These are phyloP conservation scores for Tanypteryx hageni DNA, from an alignment of 2,888 invertebrate species.

Conservation along the genomic window DNA sequence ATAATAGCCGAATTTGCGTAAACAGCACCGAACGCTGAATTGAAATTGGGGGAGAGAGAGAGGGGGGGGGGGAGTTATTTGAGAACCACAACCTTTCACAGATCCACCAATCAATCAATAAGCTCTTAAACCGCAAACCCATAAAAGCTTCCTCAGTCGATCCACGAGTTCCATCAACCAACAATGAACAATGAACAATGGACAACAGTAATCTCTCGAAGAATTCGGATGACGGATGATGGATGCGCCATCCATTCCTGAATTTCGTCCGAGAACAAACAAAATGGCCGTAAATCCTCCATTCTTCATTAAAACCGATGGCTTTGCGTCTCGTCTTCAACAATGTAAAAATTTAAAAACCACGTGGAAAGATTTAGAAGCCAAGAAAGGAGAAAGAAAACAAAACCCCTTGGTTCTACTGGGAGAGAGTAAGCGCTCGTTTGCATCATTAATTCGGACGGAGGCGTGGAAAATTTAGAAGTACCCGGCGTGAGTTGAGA, in stretches of 20 bases:
- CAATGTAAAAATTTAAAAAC: background rate
- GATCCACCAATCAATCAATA: constrained; percentile 9
- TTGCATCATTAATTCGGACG: too few relatives aligned
- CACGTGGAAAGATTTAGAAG: too few relatives aligned
- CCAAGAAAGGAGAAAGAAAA: too few relatives aligned
- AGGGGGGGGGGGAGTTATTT: background rate
- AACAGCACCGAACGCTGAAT: constrained; percentile 1
- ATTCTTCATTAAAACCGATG: background rate
- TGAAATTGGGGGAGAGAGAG: background rate
- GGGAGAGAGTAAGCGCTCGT: too few relatives aligned
- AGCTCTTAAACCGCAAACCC: background rate
- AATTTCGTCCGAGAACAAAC: background rate
- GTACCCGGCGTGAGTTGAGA: too few relatives aligned
- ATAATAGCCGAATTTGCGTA: background rate
- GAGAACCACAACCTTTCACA: background rate
- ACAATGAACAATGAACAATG: background rate
- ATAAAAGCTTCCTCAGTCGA: constrained; percentile 17
- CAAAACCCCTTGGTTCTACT: too few relatives aligned
- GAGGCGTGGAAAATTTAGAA: too few relatives aligned
- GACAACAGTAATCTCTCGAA: background rate
- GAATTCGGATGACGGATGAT: constrained; percentile 3
- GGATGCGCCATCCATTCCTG: background rate
- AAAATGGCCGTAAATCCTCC: background rate
- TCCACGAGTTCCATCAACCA: background rate
- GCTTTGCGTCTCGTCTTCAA: background rate